Evolutionary conservation across 2,113 vertebrate species (phyloP), one percentile per base, ranked within the genome.

Genomic region (Oplegnathus fasciatus): DNA sequence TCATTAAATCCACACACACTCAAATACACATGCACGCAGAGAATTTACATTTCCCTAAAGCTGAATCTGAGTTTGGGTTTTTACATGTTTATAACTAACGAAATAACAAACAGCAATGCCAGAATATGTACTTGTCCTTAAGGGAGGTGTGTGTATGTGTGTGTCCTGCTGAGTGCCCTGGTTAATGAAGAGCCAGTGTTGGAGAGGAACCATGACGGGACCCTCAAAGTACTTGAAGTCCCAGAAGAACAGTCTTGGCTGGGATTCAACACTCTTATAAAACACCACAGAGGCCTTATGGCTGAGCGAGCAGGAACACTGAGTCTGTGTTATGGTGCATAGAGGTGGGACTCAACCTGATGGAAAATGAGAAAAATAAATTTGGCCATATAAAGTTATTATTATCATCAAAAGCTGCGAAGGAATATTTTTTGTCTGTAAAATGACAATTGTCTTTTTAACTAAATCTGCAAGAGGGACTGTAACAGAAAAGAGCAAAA

Each of bases 31-130:
- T 26, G 64, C 72, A 54, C 9, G 4, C 37, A 57, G 65, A 60
- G 9, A 57, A 89, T 92, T 82, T 86, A 85, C 87, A 91, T 89
- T 75, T 88, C 86, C 90, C 88, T 42, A 10, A 84, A 90, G 87
- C 72, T 40, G 61, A 84, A 66, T 85, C 48, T 30, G n/a, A 77
- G 52, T 79, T 80, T 74, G 11, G 1, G 55, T 73, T 65, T 70
- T 83, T 30, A 20, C 66, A 80, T 66, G 61, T 91, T 86, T 71
- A 66, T 81, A n/a, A 40, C 70, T 40, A 54, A 66, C 22, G 0
- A 73, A 75, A 75, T 84, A 28, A 50, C 30, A 87, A 86, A 68
- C 52, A 26, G 5, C 1, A 74, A 82, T 15, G 26, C 40, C 78
- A 40, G 34, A 77, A 83, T 78, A 9, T 83, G 44, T 82, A 22